phyloP scores from a whole-genome alignment of 2,888 invertebrate species.

The Acronicta alni region DNA sequence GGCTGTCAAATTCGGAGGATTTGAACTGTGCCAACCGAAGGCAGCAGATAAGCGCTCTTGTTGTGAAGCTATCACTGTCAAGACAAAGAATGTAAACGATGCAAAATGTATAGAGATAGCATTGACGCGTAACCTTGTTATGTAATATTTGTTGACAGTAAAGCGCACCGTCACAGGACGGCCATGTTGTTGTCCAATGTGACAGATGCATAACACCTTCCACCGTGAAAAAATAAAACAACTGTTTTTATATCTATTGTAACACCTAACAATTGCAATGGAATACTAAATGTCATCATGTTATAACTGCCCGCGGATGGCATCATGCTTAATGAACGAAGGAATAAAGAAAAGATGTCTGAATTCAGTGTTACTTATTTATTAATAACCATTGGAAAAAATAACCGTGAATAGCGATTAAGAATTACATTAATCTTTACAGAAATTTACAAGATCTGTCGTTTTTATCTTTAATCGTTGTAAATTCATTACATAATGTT shows the following conservation, averaged over 20 bases:
- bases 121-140: slow-evolving; percentile 9
- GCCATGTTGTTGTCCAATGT: slow-evolving; percentile 21
- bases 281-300: slow-evolving; percentile 5
- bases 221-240: slow-evolving; percentile 5
- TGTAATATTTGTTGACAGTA: slow-evolving; percentile 27
- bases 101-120: slow-evolving; percentile 28
- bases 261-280: slow-evolving; percentile 13
- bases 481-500: too few species aligned
- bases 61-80: background rate
- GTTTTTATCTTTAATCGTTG: too few species aligned
- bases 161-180: slow-evolving; percentile 14
- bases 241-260: slow-evolving; percentile 8
- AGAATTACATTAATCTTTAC: too few species aligned
- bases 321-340: slow-evolving; percentile 6
- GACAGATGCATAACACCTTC: slow-evolving; percentile 16
- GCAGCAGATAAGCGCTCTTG: too few species aligned
- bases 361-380: slow-evolving; percentile 8
- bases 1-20: too few species aligned
- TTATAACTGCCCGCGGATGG: background rate
- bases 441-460: too few species aligned
- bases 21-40: too few species aligned
- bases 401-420: too few species aligned
- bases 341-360: slow-evolving; percentile 18
- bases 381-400: slow-evolving; percentile 1
- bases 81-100: slow-evolving; percentile 5